A percentile compares a stretch with the other conserved stretches of the same genome.
These are phyloP conservation scores for Sarotherodon lohbergeri DNA, from an alignment of 2,113 vertebrate species.

Conservation along the genomic window DNA sequence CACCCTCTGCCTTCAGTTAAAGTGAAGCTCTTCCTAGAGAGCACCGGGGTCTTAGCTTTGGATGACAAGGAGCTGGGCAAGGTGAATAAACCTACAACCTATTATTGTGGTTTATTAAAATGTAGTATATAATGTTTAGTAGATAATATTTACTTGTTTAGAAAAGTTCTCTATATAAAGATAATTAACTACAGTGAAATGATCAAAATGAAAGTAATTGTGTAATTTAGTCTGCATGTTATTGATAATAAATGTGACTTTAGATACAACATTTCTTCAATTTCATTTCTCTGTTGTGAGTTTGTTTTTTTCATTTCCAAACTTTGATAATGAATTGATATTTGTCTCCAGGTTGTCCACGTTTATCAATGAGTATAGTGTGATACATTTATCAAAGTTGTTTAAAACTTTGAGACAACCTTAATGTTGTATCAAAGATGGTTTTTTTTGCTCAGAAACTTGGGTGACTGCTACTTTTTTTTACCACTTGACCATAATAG, in stretches of 20 bases:
- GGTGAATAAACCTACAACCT: conserved; percentile 63
- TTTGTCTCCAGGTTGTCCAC: neutral
- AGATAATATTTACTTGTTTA: neutral
- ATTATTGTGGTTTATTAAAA: neutral
- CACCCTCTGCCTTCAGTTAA: conserved; percentile 92
- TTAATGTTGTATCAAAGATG: neutral
- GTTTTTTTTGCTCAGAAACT: neutral
- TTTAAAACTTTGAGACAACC: neutral
- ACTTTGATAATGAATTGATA: neutral
- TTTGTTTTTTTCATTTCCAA: neutral
- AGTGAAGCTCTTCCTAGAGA: conserved; percentile 97
- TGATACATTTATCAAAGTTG: neutral
- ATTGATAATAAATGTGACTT: neutral
- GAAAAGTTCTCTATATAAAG: neutral
- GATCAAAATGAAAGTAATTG: neutral
- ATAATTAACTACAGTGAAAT: neutral
- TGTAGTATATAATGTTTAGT: neutral
- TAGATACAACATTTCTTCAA: neutral
- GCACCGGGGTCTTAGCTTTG: conserved; percentile 89
- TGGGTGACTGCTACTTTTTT: neutral
- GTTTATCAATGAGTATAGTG: neutral
- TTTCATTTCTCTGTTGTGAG: neutral
- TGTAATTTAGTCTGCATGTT: neutral
- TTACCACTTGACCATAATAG: neutral
- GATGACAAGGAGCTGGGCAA: conserved; percentile 96